Evolutionary conservation across 2,888 invertebrate genomes (phyloP).

Genomic region (Cabera pusaria): DNA sequence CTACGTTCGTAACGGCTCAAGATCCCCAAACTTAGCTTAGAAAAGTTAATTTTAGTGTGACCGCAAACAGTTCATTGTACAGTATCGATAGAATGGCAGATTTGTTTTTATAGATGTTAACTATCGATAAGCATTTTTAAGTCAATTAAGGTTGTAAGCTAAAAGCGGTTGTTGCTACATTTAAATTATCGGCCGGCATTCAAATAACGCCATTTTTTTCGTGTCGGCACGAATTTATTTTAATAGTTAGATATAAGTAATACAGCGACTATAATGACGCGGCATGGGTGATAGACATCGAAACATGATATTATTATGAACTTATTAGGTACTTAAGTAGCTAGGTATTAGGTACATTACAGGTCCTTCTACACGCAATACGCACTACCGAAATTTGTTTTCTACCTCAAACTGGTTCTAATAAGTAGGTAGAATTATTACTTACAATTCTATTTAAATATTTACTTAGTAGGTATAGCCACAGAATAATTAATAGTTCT

Average conservation of each 20-base stretch:
- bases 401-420: no score
- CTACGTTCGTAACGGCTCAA: conserved; percentile 56
- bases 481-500: no score
- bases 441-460: no score
- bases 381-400: no score
- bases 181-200: conserved; percentile 83
- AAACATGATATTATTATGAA: conserved; percentile 7
- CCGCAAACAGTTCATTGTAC: conserved; percentile 46
- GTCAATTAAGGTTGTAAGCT: conserved; percentile 84
- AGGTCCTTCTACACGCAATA: no score
- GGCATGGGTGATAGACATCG: conserved; percentile 66
- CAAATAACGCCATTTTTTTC: conserved; percentile 82
- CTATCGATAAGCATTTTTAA: conserved; percentile 83
- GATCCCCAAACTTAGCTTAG: conserved; percentile 35
- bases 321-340: no score
- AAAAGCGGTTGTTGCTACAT: conserved; percentile 84
- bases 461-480: no score
- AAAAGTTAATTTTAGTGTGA: conserved; percentile 39
- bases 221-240: conserved; percentile 81
- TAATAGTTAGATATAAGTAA: conserved; percentile 44
- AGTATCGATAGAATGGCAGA: conserved; percentile 27
- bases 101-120: conserved; percentile 44
- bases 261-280: conserved; percentile 66
- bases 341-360: no score
- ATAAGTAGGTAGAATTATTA: no score